Conservation (phyloP, 2,797 vertebrate species). For the Centroberyx gerrardi region DNA sequence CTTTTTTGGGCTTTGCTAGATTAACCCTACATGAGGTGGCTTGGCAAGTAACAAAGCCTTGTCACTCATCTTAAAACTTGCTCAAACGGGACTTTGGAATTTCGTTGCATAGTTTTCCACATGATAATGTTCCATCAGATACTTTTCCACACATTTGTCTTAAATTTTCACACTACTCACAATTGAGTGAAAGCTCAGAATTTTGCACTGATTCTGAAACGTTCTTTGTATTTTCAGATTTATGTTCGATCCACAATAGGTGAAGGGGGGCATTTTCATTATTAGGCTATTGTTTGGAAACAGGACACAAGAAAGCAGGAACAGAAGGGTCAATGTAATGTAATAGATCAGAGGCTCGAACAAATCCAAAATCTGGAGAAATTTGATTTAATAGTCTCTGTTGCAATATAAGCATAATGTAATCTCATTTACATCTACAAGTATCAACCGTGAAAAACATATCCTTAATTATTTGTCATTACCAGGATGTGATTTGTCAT, state of each 20-base stretch:
- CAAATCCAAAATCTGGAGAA: neutral
- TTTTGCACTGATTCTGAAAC: too few species aligned
- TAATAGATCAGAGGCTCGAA: neutral
- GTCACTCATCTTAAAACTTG: neutral
- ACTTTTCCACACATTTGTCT: too few species aligned
- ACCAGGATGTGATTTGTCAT: constrained; percentile 10
- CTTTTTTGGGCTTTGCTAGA: constrained; percentile 5
- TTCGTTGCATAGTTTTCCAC: too few species aligned
- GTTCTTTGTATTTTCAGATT: too few species aligned
- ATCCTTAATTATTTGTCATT: neutral
- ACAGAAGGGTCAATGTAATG: neutral
- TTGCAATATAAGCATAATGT: neutral
- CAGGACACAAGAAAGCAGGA: neutral
- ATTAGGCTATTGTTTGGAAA: neutral
- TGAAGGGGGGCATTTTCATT: too few species aligned
- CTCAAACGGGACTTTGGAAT: neutral
- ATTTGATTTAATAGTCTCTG: neutral
- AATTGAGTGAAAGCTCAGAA: too few species aligned
- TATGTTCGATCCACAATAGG: too few species aligned
- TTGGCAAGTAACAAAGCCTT: neutral
- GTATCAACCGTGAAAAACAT: constrained; percentile 1
- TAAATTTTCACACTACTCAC: too few species aligned
- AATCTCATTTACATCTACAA: neutral
- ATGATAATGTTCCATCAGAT: too few species aligned
- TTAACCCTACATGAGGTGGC: neutral